phyloP scores from a whole-genome alignment of 2,888 invertebrate genomes.

The Himalopsyche tibetana region DNA sequence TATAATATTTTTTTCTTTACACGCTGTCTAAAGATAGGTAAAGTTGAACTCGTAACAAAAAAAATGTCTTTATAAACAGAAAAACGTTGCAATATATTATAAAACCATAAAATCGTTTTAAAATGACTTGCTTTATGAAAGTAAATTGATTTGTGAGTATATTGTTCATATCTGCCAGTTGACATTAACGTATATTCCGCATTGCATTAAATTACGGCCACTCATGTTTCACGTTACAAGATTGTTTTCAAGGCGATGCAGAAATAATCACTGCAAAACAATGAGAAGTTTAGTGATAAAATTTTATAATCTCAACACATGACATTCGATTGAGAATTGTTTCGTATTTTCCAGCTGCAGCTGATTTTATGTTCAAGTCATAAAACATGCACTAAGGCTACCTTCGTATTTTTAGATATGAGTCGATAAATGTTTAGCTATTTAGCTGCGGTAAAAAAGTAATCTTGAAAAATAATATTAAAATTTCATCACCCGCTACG shows the following conservation, averaged over 20 bases:
- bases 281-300: background rate
- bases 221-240: background rate
- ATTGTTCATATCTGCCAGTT: no score
- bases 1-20: no score
- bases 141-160: no score
- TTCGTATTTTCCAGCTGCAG: background rate
- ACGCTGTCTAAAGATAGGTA: no score
- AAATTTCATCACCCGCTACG: no score
- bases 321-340: background rate
- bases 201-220: background rate
- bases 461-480: no score
- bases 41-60: no score
- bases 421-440: background rate
- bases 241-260: background rate
- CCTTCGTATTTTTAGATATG: background rate
- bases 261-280: background rate
- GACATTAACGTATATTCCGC: no score
- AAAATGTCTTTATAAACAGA: no score
- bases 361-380: background rate
- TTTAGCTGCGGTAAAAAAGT: background rate
- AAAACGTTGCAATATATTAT: no score
- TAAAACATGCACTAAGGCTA: background rate
- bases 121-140: no score
- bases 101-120: no score
- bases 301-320: background rate